Evolutionary conservation across 2,113 vertebrate genomes (phyloP).

Genomic region (Cinclus cinclus): DNA sequence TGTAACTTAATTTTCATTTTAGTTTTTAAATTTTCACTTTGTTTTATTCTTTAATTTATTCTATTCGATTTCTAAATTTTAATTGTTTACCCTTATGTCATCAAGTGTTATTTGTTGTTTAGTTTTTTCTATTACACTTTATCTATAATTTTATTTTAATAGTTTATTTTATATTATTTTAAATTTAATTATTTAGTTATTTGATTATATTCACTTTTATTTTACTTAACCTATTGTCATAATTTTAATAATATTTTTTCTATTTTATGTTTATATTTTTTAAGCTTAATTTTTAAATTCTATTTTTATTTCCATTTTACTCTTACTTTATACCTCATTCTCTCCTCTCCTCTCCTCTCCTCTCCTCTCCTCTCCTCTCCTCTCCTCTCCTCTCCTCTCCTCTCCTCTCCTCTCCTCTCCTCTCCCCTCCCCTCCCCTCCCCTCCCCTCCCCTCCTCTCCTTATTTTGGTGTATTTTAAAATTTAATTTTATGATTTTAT

Average conservation of each 20-base stretch:
- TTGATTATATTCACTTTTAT: neutral
- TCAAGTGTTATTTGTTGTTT: neutral
- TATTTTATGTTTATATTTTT: neutral
- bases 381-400: no score
- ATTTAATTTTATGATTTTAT: neutral
- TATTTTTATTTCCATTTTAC: neutral
- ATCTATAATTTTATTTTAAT: neutral
- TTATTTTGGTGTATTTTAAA: neutral
- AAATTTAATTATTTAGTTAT: neutral
- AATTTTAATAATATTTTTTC: neutral
- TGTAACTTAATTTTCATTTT: neutral
- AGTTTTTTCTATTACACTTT: neutral
- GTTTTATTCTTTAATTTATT: neutral
- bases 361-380: neutral
- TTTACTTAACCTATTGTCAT: neutral
- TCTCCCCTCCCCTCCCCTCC: no score
- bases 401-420: no score
- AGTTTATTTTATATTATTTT: neutral
- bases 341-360: neutral
- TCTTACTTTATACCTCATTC: no score
- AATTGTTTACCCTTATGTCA: neutral
- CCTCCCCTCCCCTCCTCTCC: no score
- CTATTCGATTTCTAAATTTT: neutral
- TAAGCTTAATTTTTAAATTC: neutral
- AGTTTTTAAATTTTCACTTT: neutral